A percentile compares a stretch with the other conserved stretches of the same genome.
phyloP scores from a whole-genome alignment of 2,113 vertebrate species.

The Ceuthmochares aereus region DNA sequence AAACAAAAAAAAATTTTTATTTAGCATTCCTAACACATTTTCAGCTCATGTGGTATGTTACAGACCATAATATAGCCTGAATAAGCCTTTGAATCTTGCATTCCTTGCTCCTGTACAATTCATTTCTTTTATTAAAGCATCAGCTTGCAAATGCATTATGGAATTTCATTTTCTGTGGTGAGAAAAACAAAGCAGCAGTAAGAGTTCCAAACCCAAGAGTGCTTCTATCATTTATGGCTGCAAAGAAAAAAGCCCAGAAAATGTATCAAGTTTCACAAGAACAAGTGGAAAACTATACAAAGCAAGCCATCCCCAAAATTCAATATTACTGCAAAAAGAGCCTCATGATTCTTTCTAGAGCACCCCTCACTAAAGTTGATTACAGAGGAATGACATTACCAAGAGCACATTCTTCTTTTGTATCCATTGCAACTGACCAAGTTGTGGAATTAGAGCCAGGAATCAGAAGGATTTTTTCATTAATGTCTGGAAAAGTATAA shows the following conservation, averaged over 20 bases:
- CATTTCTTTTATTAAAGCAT: constrained; percentile 7
- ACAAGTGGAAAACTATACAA: background rate
- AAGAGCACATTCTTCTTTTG: background rate
- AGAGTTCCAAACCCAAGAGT: background rate
- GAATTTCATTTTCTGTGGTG: background rate
- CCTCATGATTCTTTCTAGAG: background rate
- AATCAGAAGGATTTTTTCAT: background rate
- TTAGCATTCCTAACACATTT: background rate
- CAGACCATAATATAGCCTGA: background rate
- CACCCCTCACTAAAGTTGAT: background rate
- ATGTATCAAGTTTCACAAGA: background rate
- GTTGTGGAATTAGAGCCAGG: background rate
- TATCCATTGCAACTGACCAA: background rate
- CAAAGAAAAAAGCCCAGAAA: background rate
- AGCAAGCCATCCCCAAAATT: background rate
- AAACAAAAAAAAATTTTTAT: background rate
- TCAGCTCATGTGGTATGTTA: background rate
- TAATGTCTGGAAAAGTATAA: background rate
- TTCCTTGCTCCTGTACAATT: background rate
- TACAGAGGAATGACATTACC: background rate
- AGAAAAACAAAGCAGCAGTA: background rate
- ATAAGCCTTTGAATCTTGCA: background rate
- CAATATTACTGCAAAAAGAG: background rate
- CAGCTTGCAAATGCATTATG: background rate
- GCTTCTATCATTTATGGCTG: background rate